Evolutionary conservation across 1,140 invertebrate genomes (phyloP), one percentile per base, ranked within the genome.

Genomic region (Drosophila erecta): DNA sequence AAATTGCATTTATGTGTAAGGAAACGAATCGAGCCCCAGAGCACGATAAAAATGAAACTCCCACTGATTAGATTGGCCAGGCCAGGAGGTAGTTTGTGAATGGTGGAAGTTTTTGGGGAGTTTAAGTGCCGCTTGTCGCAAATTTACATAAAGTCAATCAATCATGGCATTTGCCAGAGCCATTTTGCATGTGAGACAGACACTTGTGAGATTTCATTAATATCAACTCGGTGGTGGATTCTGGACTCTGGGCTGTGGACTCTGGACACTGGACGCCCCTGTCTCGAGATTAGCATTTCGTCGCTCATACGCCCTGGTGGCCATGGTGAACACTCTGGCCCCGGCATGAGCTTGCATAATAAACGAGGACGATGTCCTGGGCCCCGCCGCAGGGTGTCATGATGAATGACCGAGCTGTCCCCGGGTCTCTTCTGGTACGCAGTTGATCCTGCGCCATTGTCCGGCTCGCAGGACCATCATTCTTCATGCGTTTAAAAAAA

Each of bases 81-180:
- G 51, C 27, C 14, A n/a, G 37, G 17, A 17, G 17, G 17, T 17
- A 17, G 17, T 30, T 30, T 41, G 41, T 8, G 7, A n/a, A 11
- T 5, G 43, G 33, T 30, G 30, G 8, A 30, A 14, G 40, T 20
- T 17, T 54, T 38, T 54, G 51, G 38, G 30, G n/a, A 30, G 65
- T 71, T 62, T 83, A 87, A 87, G 84, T 83, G 62, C 67, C 75
- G 57, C 76, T 76, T 87, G 84, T 76, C 76, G 70, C 46, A 44
- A 87, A 87, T 87, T 87, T 87, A 87, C 84, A 87, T 87, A 87
- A 87, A 87, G 79, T 89, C 84, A 89, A 87, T 87, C 84, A 87
- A 87, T 87, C 84, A 87, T 77, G 84, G 84, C 79, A 71, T 85
- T 83, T 76, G 65, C 58, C 78, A 65, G 40, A 30, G 56, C 70